A percentile compares a stretch with the other conserved stretches of the same genome.
Conservation (phyloP, 2,888 invertebrate genomes). For the Eurois occulta region DNA sequence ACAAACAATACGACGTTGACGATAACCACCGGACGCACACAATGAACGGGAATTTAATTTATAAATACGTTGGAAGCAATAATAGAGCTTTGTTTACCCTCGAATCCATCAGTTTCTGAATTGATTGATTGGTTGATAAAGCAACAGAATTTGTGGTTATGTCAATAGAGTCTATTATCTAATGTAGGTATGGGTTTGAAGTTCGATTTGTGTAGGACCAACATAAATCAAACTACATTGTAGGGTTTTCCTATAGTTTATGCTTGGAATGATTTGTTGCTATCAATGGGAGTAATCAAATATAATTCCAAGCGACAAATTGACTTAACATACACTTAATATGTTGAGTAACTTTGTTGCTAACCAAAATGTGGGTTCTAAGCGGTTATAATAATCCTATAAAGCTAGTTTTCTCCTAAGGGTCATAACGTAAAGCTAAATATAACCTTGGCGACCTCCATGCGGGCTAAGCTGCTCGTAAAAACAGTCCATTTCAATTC, state of each 20-base stretch:
- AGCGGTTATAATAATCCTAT: not conserved
- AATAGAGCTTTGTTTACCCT: conserved; percentile 19
- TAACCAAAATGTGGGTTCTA: not conserved
- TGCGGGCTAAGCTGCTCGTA: not conserved
- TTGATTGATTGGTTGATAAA: conserved; percentile 11
- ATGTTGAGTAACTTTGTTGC: not conserved
- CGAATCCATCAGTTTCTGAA: conserved; percentile 27
- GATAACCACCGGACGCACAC: conserved; percentile 17
- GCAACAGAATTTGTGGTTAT: not conserved
- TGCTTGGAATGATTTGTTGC: conserved; percentile 3
- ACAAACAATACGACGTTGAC: conserved; percentile 29
- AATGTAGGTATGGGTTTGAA: not conserved
- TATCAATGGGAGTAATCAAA: conserved; percentile 5
- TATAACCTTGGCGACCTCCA: not conserved
- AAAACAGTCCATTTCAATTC: not conserved
- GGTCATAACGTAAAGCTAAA: not conserved
- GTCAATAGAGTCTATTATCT: not conserved
- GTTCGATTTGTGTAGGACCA: not conserved
- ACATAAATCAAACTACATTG: not conserved
- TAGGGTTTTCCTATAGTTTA: not conserved
- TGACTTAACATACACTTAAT: not conserved
- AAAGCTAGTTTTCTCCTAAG: not conserved
- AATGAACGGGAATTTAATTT: not conserved
- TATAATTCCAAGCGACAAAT: not conserved
- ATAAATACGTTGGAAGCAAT: conserved; percentile 18